Evolutionary conservation across 1,140 invertebrate genomes (phyloP).

Genomic region (Habropoda laboriosa): DNA sequence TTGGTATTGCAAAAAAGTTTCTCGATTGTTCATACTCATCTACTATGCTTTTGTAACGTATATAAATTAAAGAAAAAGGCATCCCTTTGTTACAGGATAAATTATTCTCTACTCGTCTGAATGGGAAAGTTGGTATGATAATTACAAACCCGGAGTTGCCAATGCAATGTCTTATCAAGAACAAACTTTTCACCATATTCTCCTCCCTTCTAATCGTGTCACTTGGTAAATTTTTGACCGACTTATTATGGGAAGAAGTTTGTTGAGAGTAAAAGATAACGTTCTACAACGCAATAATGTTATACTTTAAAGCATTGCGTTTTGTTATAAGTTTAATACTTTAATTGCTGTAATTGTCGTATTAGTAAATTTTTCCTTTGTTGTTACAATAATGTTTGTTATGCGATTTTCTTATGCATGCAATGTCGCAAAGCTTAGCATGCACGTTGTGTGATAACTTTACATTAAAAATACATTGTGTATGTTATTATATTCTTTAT

Average conservation of each 20-base stretch:
- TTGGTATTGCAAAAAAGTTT: constrained; percentile 71
- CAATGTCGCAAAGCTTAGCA: background rate
- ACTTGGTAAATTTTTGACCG: constrained; percentile 78
- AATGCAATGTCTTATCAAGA: constrained; percentile 85
- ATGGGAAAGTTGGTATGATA: constrained; percentile 63
- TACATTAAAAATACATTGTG: constrained; percentile 11
- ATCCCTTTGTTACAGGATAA: constrained; percentile 76
- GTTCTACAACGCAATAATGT: constrained; percentile 18
- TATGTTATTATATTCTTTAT: background rate
- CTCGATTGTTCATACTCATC: background rate
- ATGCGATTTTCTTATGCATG: constrained; percentile 28
- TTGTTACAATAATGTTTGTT: constrained; percentile 23
- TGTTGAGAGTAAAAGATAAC: constrained; percentile 40
- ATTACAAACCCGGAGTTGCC: constrained; percentile 85
- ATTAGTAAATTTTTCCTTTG: constrained; percentile 33
- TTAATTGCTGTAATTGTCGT: constrained; percentile 18
- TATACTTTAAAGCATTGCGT: constrained; percentile 8
- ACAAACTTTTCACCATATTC: constrained; percentile 85
- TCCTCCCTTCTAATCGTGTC: constrained; percentile 82
- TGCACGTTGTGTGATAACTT: background rate
- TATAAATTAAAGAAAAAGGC: constrained; percentile 34
- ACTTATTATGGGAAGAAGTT: constrained; percentile 65
- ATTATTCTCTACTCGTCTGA: constrained; percentile 53
- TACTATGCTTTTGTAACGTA: background rate
- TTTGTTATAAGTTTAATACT: constrained; percentile 29